These are phyloP conservation scores for Galeopterus variegatus DNA, from an alignment of 2,113 vertebrate genomes.

Conservation along the genomic window DNA sequence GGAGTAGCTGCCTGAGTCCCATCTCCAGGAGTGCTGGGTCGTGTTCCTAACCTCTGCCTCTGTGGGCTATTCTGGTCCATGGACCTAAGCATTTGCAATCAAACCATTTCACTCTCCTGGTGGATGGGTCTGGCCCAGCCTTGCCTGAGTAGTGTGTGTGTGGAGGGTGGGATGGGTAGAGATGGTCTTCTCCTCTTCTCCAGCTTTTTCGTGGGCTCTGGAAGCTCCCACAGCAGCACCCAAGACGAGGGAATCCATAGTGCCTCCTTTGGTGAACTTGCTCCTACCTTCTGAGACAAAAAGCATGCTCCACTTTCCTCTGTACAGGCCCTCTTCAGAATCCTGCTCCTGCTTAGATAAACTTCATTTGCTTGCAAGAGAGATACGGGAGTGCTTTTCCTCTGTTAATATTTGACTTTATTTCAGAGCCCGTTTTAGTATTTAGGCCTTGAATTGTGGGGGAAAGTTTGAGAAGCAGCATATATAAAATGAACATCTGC, in stretches of 20 bases:
- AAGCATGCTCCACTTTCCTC: not conserved
- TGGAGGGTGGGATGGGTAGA: not conserved
- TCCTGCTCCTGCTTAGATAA: not conserved
- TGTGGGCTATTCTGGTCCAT: not conserved
- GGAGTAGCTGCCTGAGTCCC: not conserved
- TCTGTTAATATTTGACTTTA: not conserved
- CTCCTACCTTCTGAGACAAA: not conserved
- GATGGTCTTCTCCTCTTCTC: not conserved
- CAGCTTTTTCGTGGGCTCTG: not conserved
- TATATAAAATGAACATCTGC: not conserved
- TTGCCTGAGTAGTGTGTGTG: not conserved
- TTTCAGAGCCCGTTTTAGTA: not conserved
- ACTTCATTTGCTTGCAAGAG: not conserved
- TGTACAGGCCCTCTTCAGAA: not conserved
- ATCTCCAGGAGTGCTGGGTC: not conserved
- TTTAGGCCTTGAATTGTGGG: not conserved
- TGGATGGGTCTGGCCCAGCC: not conserved
- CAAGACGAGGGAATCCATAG: rapidly evolving
- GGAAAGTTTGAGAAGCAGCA: not conserved
- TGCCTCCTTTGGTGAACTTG: not conserved
- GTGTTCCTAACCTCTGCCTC: not conserved
- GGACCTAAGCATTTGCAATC: not conserved
- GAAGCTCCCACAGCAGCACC: not conserved
- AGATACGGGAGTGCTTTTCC: not conserved
- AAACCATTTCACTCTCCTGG: not conserved